A percentile compares a stretch with the other conserved stretches of the same genome.
Conservation (phyloP, 2,797 vertebrate genomes). For the Channallabes apus region DNA sequence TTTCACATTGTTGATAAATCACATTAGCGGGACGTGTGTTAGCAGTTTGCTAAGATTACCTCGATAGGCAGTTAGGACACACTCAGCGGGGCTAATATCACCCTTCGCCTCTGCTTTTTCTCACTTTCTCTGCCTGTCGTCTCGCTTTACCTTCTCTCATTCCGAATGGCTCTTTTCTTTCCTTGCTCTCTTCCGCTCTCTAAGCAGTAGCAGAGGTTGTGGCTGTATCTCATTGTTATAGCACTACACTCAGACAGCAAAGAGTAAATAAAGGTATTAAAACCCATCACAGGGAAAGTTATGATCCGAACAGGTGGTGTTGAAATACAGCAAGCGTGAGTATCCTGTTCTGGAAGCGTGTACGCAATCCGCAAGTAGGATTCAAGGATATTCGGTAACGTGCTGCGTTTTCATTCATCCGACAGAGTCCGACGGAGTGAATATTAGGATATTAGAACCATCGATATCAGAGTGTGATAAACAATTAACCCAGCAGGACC, state of each 20-base stretch:
- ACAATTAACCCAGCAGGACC: too few relatives aligned
- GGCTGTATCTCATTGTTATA: constrained; percentile 51
- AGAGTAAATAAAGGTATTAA: constrained; percentile 61
- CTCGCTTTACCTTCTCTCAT: constrained; percentile 13
- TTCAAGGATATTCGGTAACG: neutral
- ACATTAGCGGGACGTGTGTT: constrained; percentile 59
- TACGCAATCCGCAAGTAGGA: neutral
- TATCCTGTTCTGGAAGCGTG: neutral
- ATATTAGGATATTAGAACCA: neutral
- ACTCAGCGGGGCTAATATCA: constrained; percentile 34
- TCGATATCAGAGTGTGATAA: neutral
- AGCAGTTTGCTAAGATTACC: constrained; percentile 59
- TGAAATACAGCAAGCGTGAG: neutral
- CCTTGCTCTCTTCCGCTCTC: constrained; percentile 44
- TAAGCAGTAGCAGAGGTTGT: constrained; percentile 44
- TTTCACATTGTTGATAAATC: constrained; percentile 68
- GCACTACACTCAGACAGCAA: constrained; percentile 47
- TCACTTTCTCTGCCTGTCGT: constrained; percentile 6
- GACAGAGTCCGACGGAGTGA: neutral
- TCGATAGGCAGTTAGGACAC: constrained; percentile 59
- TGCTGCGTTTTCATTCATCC: neutral
- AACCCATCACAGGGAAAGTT: constrained; percentile 41
- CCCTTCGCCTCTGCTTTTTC: constrained; percentile 6
- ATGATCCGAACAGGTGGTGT: constrained; percentile 13
- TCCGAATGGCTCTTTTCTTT: constrained; percentile 27